phyloP scores from a whole-genome alignment of 2,113 vertebrate genomes.

The Benitochromis conjunctus region DNA sequence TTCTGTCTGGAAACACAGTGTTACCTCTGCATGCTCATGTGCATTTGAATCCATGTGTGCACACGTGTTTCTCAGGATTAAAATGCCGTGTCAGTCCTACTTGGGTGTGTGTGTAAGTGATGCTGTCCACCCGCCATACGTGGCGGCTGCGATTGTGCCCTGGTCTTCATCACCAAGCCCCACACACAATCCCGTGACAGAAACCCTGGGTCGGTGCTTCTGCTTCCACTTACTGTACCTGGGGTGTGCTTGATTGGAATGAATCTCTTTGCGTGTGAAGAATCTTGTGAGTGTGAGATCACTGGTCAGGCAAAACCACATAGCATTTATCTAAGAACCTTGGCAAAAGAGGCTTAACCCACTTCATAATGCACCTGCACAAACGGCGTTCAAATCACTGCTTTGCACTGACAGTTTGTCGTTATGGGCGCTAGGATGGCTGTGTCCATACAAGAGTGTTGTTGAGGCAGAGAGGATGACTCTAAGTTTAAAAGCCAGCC shows the following conservation, averaged over 20 bases:
- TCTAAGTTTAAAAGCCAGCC: slow-evolving; percentile 16
- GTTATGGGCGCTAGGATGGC: background rate
- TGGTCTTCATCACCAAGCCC: slow-evolving; percentile 35
- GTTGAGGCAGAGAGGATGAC: background rate
- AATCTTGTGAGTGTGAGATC: background rate
- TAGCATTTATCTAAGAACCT: background rate
- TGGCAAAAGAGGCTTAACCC: too few relatives aligned
- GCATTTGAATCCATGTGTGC: background rate
- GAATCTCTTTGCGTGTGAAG: background rate
- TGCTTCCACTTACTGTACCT: slow-evolving; percentile 34
- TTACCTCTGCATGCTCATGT: background rate
- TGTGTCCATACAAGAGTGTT: background rate
- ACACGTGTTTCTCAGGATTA: slow-evolving; percentile 18
- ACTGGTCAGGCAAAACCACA: background rate
- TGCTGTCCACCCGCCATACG: slow-evolving; percentile 25
- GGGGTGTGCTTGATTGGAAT: background rate
- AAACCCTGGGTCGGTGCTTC: background rate
- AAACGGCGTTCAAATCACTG: background rate
- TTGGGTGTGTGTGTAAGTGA: slow-evolving; percentile 35
- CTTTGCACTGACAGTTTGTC: background rate
- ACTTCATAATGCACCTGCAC: background rate
- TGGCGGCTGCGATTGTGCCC: background rate
- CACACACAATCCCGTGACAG: slow-evolving; percentile 21
- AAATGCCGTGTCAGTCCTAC: slow-evolving; percentile 40
- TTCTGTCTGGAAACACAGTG: background rate